These are phyloP conservation scores for Ophion ellenae DNA, from an alignment of 2,888 invertebrate species.

Conservation along the genomic window DNA sequence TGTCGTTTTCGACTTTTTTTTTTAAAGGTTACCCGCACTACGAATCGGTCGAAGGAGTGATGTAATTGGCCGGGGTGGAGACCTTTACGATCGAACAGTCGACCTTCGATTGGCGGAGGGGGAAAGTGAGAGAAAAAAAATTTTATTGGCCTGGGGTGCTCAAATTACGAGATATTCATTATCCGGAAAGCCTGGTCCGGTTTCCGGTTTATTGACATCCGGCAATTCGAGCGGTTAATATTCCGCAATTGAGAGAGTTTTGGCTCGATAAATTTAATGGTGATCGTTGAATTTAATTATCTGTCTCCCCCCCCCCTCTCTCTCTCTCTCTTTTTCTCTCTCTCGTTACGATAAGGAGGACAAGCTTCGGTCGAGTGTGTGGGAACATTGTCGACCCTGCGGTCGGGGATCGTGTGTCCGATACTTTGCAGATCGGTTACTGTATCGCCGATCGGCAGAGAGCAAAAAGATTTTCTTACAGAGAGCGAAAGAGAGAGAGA, in stretches of 20 bases:
- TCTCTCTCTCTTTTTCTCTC: not conserved
- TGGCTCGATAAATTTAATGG: constrained; percentile 16
- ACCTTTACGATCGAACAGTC: no score
- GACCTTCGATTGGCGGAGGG: no score
- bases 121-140: no score
- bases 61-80: no score
- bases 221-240: no score
- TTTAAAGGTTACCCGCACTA: no score
- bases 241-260: not conserved
- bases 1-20: not conserved
- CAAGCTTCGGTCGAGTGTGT: constrained; percentile 16
- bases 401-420: constrained; percentile 50
- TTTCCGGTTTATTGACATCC: not conserved
- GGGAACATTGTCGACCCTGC: constrained; percentile 51
- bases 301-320: not conserved
- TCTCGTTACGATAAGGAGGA: not conserved
- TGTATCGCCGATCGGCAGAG: no score
- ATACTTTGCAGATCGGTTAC: constrained; percentile 10
- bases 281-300: constrained; percentile 7
- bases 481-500: no score
- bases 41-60: no score
- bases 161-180: not conserved
- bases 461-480: no score
- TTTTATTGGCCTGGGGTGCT: no score
- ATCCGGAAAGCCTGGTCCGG: not conserved